Evolutionary conservation across 2,888 invertebrate species (phyloP).

Genomic region (Galerucella nymphaeae): DNA sequence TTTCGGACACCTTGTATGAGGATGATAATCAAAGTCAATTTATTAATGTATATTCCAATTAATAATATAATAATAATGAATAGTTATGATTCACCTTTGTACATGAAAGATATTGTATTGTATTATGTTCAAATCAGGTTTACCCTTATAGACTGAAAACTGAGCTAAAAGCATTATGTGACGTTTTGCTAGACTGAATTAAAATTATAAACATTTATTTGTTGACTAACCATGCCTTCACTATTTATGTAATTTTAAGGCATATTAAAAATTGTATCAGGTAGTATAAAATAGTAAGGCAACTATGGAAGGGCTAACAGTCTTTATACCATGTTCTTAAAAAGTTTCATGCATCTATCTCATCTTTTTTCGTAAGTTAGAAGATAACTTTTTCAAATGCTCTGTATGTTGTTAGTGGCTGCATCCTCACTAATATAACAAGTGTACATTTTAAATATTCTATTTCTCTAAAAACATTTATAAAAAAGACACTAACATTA

Average conservation of each 20-base stretch:
- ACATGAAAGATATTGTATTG: too few relatives aligned
- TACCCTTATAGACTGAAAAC: too few relatives aligned
- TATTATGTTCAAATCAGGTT: too few relatives aligned
- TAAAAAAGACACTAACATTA: slow-evolving; percentile 66
- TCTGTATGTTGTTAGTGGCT: slow-evolving; percentile 59
- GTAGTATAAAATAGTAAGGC: slow-evolving; percentile 16
- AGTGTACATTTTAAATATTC: slow-evolving; percentile 65
- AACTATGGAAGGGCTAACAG: slow-evolving; percentile 5
- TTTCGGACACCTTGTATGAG: too few relatives aligned
- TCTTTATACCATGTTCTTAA: slow-evolving; percentile 7
- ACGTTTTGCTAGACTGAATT: neutral
- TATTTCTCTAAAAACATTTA: slow-evolving; percentile 66
- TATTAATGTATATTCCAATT: neutral
- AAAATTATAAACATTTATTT: neutral
- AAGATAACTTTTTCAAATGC: slow-evolving; percentile 51
- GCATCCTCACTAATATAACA: slow-evolving; percentile 65
- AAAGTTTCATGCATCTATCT: slow-evolving; percentile 8
- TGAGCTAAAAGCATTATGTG: neutral
- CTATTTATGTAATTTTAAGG: neutral
- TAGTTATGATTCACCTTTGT: too few relatives aligned
- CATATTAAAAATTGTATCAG: slow-evolving; percentile 3
- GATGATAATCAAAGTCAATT: neutral
- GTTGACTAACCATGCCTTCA: neutral
- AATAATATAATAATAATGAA: too few relatives aligned
- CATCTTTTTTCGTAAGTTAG: slow-evolving; percentile 19